These are phyloP conservation scores for Antheraea assamensis DNA, from an alignment of 2,888 invertebrate species.

Conservation along the genomic window DNA sequence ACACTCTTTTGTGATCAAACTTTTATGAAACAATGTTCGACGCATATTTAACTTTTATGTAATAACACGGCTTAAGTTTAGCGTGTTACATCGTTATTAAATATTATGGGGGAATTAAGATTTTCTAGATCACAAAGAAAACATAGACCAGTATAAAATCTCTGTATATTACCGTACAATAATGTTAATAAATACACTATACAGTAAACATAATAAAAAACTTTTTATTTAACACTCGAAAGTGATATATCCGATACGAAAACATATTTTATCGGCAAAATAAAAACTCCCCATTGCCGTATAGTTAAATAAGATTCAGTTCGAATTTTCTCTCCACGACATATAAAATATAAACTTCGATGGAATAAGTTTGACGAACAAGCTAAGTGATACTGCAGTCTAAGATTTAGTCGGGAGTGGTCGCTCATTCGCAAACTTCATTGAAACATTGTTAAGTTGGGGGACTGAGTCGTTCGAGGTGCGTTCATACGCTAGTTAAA, in stretches of 20 bases:
- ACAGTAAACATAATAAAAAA: too few relatives aligned
- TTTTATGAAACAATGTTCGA: too few relatives aligned
- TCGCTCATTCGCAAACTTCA: slow-evolving; percentile 4
- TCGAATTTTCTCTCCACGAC: background rate
- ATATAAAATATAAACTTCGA: background rate
- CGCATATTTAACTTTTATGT: too few relatives aligned
- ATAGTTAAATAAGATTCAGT: background rate
- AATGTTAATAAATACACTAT: too few relatives aligned
- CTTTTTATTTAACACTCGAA: background rate
- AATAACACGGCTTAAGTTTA: too few relatives aligned
- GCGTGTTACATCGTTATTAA: too few relatives aligned
- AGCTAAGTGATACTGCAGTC: background rate
- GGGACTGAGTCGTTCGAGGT: background rate
- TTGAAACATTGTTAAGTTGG: background rate
- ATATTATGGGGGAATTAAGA: too few relatives aligned
- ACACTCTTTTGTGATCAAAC: too few relatives aligned
- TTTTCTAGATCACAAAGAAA: too few relatives aligned
- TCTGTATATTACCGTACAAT: too few relatives aligned
- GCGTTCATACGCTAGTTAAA: background rate
- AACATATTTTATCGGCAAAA: background rate
- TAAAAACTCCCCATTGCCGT: background rate
- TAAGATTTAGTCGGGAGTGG: slow-evolving; percentile 3
- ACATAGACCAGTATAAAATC: too few relatives aligned
- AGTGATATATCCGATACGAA: too few relatives aligned
- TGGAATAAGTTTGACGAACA: background rate